Evolutionary conservation across 2,888 invertebrate genomes (phyloP), one percentile per base, ranked within the genome.

Genomic region (Ornithoptera priamus): DNA sequence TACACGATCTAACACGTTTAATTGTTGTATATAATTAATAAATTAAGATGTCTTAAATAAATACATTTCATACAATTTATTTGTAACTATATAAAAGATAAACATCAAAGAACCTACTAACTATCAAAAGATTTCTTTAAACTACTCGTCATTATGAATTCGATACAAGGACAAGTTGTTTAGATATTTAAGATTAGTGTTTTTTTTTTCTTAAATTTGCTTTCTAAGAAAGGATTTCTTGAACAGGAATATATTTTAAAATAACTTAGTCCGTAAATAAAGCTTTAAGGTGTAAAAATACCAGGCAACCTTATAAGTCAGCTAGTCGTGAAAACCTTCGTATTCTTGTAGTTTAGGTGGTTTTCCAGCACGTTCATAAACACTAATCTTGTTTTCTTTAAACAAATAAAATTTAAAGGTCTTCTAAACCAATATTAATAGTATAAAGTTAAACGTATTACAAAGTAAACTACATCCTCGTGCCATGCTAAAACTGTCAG

Each of bases 291-390:
- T 62, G 57, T 39, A 67, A 62, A 62, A 62, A 57, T 62, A 66
- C 39, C 20, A 50, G 53, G 69, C 65, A 65, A 24, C 69, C 62
- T 20, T 65, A 65, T 61, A 69, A 69, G 46, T 65, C 8, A 12
- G 58, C 36, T n/a, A 39, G 36, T 30, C 50, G 53, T 61, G 65
- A 57, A 42, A 20, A 30, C 46, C 56, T 42, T 62, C 20, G 22
- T 65, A 60, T 65, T n/a, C 57, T 53, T 53, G 10, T 58, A 58
- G 57, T 58, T 58, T 58, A 58, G 53, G 5, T 61, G 17, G 61
- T 61, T 50, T 65, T 65, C 62, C n/a, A 64, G 39, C 58, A 64
- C 36, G 18, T 60, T 22, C 15, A 20, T 39, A 61, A 20, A 65
- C 15, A 10, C 20, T 65, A 65, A 69, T 65, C 65, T 56, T 53